phyloP scores from a whole-genome alignment of 2,797 vertebrate species.

The Gallinago solitaria region DNA sequence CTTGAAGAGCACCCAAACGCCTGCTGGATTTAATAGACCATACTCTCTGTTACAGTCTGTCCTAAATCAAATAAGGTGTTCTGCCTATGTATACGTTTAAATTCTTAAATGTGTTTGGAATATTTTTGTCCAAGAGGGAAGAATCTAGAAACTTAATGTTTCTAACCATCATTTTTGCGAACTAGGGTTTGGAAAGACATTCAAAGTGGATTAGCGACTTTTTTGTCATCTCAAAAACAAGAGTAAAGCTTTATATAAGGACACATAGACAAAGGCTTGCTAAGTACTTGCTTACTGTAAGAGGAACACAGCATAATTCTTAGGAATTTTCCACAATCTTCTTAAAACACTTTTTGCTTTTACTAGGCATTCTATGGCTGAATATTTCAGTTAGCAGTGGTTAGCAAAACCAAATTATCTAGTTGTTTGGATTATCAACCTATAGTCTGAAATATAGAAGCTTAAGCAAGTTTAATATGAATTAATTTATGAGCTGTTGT shows the following conservation, averaged over 20 bases:
- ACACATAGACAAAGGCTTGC: fast-evolving
- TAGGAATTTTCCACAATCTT: not conserved
- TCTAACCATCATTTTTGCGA: not conserved
- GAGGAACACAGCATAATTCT: not conserved
- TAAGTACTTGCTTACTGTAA: not conserved
- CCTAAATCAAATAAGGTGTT: not conserved
- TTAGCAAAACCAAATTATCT: not conserved
- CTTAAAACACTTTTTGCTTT: not conserved
- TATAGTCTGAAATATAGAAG: not conserved
- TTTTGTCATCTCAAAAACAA: not conserved
- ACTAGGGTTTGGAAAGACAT: not conserved
- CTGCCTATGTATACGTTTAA: fast-evolving
- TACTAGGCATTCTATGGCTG: not conserved
- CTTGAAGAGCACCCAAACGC: not conserved
- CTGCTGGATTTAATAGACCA: fast-evolving
- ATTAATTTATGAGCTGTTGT: not conserved
- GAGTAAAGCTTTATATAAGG: not conserved
- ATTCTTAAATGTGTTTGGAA: not conserved
- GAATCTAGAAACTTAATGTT: not conserved
- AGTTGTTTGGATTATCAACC: not conserved
- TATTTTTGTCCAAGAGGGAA: not conserved
- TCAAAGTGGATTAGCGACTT: not conserved
- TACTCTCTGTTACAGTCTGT: not conserved
- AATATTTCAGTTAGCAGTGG: not conserved
- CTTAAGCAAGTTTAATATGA: not conserved